Conservation (phyloP, 2,888 invertebrate genomes). For the Didymodactylos carnosus region DNA sequence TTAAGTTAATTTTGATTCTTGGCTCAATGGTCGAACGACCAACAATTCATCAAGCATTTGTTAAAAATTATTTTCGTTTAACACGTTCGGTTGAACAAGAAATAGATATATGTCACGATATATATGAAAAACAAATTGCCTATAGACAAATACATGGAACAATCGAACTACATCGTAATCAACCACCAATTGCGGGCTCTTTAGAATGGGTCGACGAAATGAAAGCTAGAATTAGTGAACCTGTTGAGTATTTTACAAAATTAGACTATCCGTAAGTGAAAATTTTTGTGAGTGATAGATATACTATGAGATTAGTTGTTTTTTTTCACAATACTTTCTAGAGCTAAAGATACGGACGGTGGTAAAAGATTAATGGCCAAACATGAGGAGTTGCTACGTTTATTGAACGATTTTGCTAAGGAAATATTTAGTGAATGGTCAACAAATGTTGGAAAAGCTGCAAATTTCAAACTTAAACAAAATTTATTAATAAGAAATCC, state of each 20-base stretch:
- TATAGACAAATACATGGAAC: slow-evolving; percentile 20
- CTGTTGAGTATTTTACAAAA: slow-evolving; percentile 53
- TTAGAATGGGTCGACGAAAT: slow-evolving; percentile 54
- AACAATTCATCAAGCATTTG: slow-evolving; percentile 65
- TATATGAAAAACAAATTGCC: slow-evolving; percentile 31
- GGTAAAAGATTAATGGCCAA: slow-evolving; percentile 50
- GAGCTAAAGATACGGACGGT: slow-evolving; percentile 48
- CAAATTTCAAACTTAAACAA: slow-evolving; percentile 54
- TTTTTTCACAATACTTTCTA: too few species aligned
- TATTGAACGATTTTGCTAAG: slow-evolving; percentile 51
- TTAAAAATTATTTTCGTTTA: slow-evolving; percentile 59
- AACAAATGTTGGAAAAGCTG: slow-evolving; percentile 47
- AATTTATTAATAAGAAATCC: slow-evolving; percentile 46
- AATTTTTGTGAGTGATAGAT: too few species aligned
- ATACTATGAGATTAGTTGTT: too few species aligned
- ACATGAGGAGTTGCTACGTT: slow-evolving; percentile 50
- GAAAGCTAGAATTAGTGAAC: slow-evolving; percentile 32
- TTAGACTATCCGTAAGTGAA: slow-evolving; percentile 57
- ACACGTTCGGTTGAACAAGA: slow-evolving; percentile 45
- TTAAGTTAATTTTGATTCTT: slow-evolving; percentile 68
- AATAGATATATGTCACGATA: slow-evolving; percentile 28
- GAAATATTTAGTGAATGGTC: slow-evolving; percentile 61
- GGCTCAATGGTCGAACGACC: slow-evolving; percentile 68
- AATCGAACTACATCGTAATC: slow-evolving; percentile 48
- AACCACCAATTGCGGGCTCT: slow-evolving; percentile 65